Percentiles rank a stretch among this genome's conserved stretches.
Conservation (phyloP, 53 echinoderm and acorn worm genomes). For the Pentamera pediparva region DNA sequence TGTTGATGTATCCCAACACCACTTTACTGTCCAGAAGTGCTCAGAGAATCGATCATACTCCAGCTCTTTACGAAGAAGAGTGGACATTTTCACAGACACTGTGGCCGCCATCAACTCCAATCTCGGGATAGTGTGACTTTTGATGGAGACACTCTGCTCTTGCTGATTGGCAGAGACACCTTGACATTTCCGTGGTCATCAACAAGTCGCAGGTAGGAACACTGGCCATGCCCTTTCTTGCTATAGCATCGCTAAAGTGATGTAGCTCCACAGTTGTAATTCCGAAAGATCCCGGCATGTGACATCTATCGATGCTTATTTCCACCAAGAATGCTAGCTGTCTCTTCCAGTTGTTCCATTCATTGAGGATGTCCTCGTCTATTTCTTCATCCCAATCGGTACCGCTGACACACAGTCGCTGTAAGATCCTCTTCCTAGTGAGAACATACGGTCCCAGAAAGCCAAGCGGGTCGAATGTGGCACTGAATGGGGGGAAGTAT, state of each 20-base stretch:
- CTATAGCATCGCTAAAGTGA: slow-evolving; percentile 8
- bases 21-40: slow-evolving; percentile 35
- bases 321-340: not conserved
- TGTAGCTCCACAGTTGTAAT: slow-evolving; percentile 1
- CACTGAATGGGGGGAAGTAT: slow-evolving; percentile 22
- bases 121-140: slow-evolving; percentile 20
- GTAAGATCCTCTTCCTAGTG: slow-evolving; percentile 18
- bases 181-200: slow-evolving; percentile 11
- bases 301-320: slow-evolving; percentile 23
- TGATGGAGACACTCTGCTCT: slow-evolving; percentile 23
- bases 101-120: slow-evolving; percentile 23
- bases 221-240: slow-evolving; percentile 49
- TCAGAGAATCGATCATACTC: slow-evolving; percentile 2
- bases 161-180: slow-evolving; percentile 21
- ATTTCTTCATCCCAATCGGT: slow-evolving; percentile 33
- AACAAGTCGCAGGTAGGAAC: slow-evolving; percentile 17
- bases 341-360: slow-evolving; percentile 18
- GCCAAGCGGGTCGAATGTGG: slow-evolving; percentile 20
- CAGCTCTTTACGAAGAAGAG: slow-evolving; percentile 2
- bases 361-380: not conserved
- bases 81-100: slow-evolving; percentile 9
- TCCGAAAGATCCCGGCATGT: slow-evolving; percentile 35
- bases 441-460: slow-evolving; percentile 21
- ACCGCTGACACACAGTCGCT: not conserved
- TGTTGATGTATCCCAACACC: slow-evolving; percentile 23